A percentile compares a stretch with the other conserved stretches of the same genome.
These are phyloP conservation scores for Grus americana DNA, from an alignment of 2,113 vertebrate species.

Conservation along the genomic window DNA sequence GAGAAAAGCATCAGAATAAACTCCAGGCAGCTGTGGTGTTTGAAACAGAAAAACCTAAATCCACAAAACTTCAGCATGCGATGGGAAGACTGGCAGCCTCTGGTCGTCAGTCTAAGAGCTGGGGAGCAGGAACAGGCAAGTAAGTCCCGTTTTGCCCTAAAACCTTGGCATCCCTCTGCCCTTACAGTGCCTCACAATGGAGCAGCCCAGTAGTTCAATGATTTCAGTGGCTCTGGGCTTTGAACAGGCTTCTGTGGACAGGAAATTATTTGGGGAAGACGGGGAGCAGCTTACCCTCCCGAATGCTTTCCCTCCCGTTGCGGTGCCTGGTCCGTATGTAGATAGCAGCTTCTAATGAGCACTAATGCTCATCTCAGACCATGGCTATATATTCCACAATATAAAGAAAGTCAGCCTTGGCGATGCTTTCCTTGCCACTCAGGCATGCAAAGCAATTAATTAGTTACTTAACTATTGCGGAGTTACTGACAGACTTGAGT, in stretches of 20 bases:
- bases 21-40: neutral
- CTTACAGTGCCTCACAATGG: neutral
- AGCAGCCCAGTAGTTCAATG: neutral
- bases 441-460: neutral
- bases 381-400: neutral
- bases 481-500: neutral
- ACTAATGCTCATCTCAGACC: neutral
- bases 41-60: neutral
- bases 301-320: neutral
- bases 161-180: neutral
- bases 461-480: conserved; percentile 5
- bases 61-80: neutral
- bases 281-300: neutral
- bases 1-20: neutral
- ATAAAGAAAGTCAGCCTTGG: neutral
- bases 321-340: neutral
- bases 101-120: neutral
- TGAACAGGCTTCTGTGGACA: neutral
- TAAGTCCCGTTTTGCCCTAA: fast-evolving
- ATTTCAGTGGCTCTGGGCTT: neutral
- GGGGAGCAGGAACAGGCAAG: neutral
- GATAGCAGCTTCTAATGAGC: neutral
- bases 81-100: neutral
- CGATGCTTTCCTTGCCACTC: neutral
- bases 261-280: neutral